phyloP scores from a whole-genome alignment of 2,797 vertebrate genomes.

The Acipenser transmontanus region DNA sequence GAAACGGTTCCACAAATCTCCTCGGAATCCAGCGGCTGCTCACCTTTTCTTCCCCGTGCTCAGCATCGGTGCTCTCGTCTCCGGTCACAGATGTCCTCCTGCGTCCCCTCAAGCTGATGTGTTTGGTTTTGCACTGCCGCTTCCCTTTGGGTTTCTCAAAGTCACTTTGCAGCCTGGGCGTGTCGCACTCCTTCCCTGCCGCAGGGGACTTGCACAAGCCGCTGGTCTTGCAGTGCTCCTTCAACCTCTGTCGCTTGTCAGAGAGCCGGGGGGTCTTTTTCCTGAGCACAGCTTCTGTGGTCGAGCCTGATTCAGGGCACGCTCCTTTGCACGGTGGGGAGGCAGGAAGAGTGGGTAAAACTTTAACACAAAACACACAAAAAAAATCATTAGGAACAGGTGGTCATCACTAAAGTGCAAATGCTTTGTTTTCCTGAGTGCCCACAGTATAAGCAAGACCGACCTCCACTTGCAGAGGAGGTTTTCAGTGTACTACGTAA shows the following conservation, averaged over 20 bases:
- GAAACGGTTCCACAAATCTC: no score
- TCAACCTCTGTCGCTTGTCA: constrained; percentile 79
- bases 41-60: constrained; percentile 75
- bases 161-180: constrained; percentile 77
- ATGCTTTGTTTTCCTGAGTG: no score
- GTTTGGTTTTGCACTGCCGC: constrained; percentile 97
- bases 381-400: no score
- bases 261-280: constrained; percentile 70
- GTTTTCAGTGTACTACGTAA: no score
- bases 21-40: constrained; percentile 1
- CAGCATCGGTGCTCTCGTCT: constrained; percentile 71
- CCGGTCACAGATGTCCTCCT: constrained; percentile 55
- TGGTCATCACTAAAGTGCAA: no score
- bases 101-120: constrained; percentile 80
- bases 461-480: no score
- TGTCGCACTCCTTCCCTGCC: constrained; percentile 59
- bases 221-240: constrained; percentile 83
- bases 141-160: constrained; percentile 96
- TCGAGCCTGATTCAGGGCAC: constrained; percentile 51
- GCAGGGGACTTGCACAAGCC: constrained; percentile 50
- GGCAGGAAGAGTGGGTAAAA: constrained; percentile 63
- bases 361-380: no score
- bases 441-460: no score
- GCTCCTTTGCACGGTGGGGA: constrained; percentile 67
- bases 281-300: constrained; percentile 6